Percentiles rank a stretch among this genome's conserved stretches.
Evolutionary conservation across 2,797 vertebrate species (phyloP).

Genomic region (Takifugu rubripes): DNA sequence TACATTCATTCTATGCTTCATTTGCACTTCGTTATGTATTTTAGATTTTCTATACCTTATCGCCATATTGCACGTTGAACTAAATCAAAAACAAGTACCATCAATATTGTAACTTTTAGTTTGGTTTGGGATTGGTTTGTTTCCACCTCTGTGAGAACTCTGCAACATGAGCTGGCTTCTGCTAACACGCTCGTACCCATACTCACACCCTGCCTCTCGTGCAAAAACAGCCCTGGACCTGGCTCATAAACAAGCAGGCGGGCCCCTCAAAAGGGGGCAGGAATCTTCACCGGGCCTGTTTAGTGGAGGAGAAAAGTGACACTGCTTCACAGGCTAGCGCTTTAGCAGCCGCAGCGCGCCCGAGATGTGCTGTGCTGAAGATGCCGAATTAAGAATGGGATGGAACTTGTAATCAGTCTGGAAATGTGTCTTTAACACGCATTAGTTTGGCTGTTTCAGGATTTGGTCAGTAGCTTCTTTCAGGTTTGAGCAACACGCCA

Average conservation of each 20-base stretch:
- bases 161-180: slow-evolving; percentile 61
- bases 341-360: slow-evolving; percentile 33
- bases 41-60: no score
- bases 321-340: slow-evolving; percentile 60
- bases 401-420: background rate
- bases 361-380: slow-evolving; percentile 15
- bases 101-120: no score
- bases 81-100: no score
- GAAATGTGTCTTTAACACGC: background rate
- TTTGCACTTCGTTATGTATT: background rate
- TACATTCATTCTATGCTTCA: slow-evolving; percentile 57
- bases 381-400: background rate
- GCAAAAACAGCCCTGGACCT: slow-evolving; percentile 66
- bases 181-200: slow-evolving; percentile 46
- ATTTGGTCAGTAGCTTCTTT: slow-evolving; percentile 9
- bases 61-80: no score
- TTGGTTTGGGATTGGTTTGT: no score
- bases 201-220: slow-evolving; percentile 49
- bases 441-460: background rate
- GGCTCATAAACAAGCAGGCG: slow-evolving; percentile 77
- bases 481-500: background rate
- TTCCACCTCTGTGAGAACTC: slow-evolving; percentile 55
- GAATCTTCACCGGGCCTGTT: slow-evolving; percentile 72
- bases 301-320: slow-evolving; percentile 77
- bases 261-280: slow-evolving; percentile 77